A percentile compares a stretch with the other conserved stretches of the same genome.
phyloP scores from a whole-genome alignment of 2,888 invertebrate genomes.

The Ectemnius lituratus region DNA sequence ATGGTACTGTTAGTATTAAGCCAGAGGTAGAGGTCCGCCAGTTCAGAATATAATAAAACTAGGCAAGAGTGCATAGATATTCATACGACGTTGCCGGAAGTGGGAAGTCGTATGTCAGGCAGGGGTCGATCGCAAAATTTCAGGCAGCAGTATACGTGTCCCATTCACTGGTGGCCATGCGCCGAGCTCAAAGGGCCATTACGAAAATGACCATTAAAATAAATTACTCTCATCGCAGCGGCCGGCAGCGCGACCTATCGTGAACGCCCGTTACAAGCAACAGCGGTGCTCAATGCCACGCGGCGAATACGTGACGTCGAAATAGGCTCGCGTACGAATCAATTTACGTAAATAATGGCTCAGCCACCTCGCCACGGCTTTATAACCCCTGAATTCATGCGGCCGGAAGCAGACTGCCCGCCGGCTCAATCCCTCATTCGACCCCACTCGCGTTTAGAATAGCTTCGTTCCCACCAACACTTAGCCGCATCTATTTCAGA shows the following conservation, averaged over 20 bases:
- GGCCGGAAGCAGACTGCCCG: constrained; percentile 13
- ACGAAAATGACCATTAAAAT: constrained; percentile 76
- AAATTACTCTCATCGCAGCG: constrained; percentile 70
- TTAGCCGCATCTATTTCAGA: no score
- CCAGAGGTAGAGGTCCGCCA: no score
- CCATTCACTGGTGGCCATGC: constrained; percentile 61
- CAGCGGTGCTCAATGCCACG: constrained; percentile 34
- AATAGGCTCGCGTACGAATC: constrained; percentile 69
- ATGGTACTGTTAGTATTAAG: no score
- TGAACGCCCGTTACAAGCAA: constrained; percentile 22
- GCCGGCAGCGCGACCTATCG: constrained; percentile 20
- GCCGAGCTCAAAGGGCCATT: constrained; percentile 72
- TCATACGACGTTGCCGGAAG: background rate
- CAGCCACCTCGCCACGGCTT: constrained; percentile 34
- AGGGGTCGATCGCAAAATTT: background rate
- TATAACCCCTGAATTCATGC: constrained; percentile 21
- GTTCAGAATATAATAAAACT: background rate
- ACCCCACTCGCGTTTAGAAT: no score
- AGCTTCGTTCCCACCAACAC: no score
- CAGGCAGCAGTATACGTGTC: constrained; percentile 33
- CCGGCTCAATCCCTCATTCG: no score
- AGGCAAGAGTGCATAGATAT: background rate
- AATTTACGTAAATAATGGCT: constrained; percentile 72
- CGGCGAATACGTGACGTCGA: constrained; percentile 55
- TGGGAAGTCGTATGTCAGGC: no score